Conservation (phyloP, 2,888 invertebrate genomes). For the Agrotis clavis region DNA sequence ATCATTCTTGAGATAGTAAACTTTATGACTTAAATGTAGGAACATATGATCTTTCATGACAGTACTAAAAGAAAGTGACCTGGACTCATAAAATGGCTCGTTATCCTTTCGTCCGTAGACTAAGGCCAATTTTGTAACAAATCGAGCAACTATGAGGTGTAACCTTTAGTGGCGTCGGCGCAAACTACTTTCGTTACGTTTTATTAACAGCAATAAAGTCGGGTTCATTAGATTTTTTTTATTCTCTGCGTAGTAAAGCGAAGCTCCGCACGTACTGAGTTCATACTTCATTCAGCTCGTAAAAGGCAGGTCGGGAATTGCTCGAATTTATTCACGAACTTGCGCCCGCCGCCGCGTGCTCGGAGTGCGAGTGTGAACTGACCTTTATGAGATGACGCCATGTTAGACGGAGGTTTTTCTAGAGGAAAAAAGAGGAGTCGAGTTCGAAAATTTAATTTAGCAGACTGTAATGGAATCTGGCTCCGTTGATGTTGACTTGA, state of each 20-base stretch:
- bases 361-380: slow-evolving; percentile 61
- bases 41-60: slow-evolving; percentile 53
- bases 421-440: slow-evolving; percentile 24
- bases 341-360: slow-evolving; percentile 56
- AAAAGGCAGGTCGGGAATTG: slow-evolving; percentile 80
- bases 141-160: slow-evolving; percentile 71
- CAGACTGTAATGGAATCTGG: slow-evolving; percentile 17
- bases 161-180: slow-evolving; percentile 71
- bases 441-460: slow-evolving; percentile 56
- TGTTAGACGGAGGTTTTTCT: slow-evolving; percentile 42
- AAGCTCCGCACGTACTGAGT: slow-evolving; percentile 79
- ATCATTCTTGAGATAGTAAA: slow-evolving; percentile 43
- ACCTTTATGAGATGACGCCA: slow-evolving; percentile 63
- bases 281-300: slow-evolving; percentile 83
- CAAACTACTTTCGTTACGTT: slow-evolving; percentile 77
- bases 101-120: slow-evolving; percentile 52
- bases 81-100: slow-evolving; percentile 59
- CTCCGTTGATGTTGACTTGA: slow-evolving; percentile 2
- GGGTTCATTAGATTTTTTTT: slow-evolving; percentile 85
- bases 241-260: slow-evolving; percentile 80
- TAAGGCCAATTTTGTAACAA: slow-evolving; percentile 64
- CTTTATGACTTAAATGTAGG: slow-evolving; percentile 53
- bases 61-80: slow-evolving; percentile 63
- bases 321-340: slow-evolving; percentile 81
- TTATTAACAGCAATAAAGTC: slow-evolving; percentile 82